Evolutionary conservation across 2,113 vertebrate species (phyloP).

Genomic region (Colistium nudipinnis): DNA sequence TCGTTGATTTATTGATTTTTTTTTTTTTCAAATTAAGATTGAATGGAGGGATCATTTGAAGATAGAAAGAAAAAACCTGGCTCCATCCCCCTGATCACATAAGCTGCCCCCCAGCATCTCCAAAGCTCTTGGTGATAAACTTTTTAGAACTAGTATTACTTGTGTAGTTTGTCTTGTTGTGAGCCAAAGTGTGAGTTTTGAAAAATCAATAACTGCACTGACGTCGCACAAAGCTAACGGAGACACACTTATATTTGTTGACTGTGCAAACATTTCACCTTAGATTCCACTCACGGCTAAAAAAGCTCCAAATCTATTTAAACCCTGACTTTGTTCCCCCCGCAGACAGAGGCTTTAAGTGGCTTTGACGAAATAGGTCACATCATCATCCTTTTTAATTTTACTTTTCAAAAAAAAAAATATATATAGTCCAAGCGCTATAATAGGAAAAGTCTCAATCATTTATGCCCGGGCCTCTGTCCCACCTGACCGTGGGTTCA

Average conservation of each 20-base stretch:
- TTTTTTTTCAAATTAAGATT: too few relatives aligned
- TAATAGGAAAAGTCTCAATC: constrained; percentile 64
- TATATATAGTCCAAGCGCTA: constrained; percentile 35
- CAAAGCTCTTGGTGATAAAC: too few relatives aligned
- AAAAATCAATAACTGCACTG: neutral
- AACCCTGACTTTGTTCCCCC: constrained; percentile 45
- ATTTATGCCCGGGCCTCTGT: constrained; percentile 50
- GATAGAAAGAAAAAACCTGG: too few relatives aligned
- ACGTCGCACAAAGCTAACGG: neutral
- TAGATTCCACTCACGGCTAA: neutral
- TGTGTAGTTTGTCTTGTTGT: too few relatives aligned
- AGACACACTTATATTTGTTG: neutral
- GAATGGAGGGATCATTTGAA: too few relatives aligned
- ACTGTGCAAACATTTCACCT: constrained; percentile 18
- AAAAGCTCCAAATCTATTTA: constrained; percentile 26
- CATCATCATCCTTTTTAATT: constrained; percentile 65
- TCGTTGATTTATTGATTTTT: too few relatives aligned
- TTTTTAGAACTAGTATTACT: too few relatives aligned
- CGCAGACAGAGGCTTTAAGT: constrained; percentile 57
- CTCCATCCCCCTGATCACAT: too few relatives aligned
- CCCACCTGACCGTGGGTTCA: constrained; percentile 64
- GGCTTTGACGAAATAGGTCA: constrained; percentile 70
- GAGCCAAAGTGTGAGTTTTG: too few relatives aligned
- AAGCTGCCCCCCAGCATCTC: too few relatives aligned
- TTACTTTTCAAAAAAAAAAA: constrained; percentile 40